phyloP scores from a whole-genome alignment of 35 echinoderm and acorn worm species.

The Nesometra sesokonis region DNA sequence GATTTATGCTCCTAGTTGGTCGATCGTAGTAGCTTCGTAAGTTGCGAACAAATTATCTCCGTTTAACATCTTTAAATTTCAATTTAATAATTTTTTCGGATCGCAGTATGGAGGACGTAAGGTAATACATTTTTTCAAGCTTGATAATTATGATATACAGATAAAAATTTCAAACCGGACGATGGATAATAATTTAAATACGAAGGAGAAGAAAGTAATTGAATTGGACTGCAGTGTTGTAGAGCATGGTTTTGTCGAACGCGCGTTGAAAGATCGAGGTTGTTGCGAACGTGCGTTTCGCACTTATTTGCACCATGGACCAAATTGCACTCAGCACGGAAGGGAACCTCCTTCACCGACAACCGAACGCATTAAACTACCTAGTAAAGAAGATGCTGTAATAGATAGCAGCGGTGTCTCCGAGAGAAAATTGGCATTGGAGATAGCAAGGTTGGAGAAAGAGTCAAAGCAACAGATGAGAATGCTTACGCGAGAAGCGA shows the following conservation, averaged over 20 bases:
- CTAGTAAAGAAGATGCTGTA: background rate
- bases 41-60: no score
- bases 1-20: no score
- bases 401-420: background rate
- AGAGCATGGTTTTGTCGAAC: background rate
- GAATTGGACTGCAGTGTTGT: background rate
- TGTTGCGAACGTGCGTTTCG: background rate
- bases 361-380: background rate
- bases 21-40: no score
- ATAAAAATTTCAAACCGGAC: no score
- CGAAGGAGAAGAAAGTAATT: background rate
- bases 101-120: no score
- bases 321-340: background rate
- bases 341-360: background rate
- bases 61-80: no score
- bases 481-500: background rate
- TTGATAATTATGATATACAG: no score
- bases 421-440: background rate
- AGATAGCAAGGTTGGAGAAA: background rate
- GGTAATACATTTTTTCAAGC: no score
- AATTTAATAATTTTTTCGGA: no score
- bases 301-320: background rate
- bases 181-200: no score
- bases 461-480: background rate
- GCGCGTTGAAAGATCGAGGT: background rate